phyloP scores from a whole-genome alignment of 2,888 invertebrate species.

The Sisyra terminalis region DNA sequence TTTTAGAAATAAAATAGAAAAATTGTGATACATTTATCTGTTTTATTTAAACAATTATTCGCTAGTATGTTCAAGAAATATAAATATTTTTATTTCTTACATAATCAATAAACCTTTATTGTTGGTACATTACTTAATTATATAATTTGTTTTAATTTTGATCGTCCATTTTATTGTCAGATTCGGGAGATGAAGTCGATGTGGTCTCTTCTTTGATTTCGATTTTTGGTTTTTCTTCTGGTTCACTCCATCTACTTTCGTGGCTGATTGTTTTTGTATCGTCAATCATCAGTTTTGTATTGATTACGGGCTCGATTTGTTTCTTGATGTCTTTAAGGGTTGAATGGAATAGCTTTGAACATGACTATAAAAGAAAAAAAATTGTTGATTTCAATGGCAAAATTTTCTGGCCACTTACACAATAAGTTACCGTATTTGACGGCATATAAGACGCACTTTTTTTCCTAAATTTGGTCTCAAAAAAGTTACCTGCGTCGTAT shows the following conservation, averaged over 20 bases:
- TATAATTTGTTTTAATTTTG: neutral
- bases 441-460: too few relatives aligned
- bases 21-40: too few relatives aligned
- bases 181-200: neutral
- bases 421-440: too few relatives aligned
- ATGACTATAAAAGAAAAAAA: slow-evolving; percentile 32
- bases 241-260: slow-evolving; percentile 7
- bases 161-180: neutral
- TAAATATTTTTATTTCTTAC: too few relatives aligned
- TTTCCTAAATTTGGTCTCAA: too few relatives aligned
- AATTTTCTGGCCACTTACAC: too few relatives aligned
- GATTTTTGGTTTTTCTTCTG: slow-evolving; percentile 2
- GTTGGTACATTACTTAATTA: too few relatives aligned
- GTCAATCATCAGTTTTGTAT: slow-evolving; percentile 33
- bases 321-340: slow-evolving; percentile 43
- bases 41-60: too few relatives aligned
- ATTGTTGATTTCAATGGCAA: slow-evolving; percentile 1
- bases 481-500: too few relatives aligned
- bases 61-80: too few relatives aligned
- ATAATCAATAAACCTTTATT: too few relatives aligned
- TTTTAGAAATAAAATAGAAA: too few relatives aligned
- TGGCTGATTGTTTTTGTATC: slow-evolving; percentile 17
- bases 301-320: slow-evolving; percentile 41
- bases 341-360: slow-evolving; percentile 49
- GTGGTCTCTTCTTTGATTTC: slow-evolving; percentile 1